Base-by-base conservation (phyloP, 2,797 vertebrate genomes). In the Coilia nasus region DNA sequence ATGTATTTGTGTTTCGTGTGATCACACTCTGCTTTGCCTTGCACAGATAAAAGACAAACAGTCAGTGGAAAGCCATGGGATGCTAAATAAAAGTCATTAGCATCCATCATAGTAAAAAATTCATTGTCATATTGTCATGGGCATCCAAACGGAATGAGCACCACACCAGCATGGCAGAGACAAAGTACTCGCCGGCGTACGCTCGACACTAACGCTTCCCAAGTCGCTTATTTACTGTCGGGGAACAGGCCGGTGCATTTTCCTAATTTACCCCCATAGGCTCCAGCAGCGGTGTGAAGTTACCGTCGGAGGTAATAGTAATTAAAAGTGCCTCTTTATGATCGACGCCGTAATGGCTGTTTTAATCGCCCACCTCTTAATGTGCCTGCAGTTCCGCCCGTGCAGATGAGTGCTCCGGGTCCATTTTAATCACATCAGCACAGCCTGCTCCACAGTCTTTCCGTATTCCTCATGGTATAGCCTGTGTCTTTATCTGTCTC, bases 341-440 rank as follows among this genome's bases (percentile, higher is more conserved):
- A 82, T 87, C 86, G 83, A 83, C 87, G 35, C 62, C 59, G 81
- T 88, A 88, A 89, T 87, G 84, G 87, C 82, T 89, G 81, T 87
- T 87, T 86, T 89, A 87, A 88, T 89, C 83, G 86, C 62, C 57
- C 62, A 86, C 28, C 83, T 2, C 35, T 75, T 67, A 47, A 46
- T 83, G 75, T 31, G 71, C 71, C 71, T 21, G 35, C 71, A 44
- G 71, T 78, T 41, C 28, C 46, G 41, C 28, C 62, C 21, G 81
- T 78, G 50, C 19, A 78, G 71, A 78, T 15, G 60, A 85, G 83
- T 47, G 84, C 88, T 83, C 81, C 31, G 81, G 67, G 84, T 85
- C 67, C 81, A 84, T 85, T 89, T 85, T 81, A 86, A 23, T 78
- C 71, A 78, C 28, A 25, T 71, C 44, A 67, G 83, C 19, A 31